Evolutionary conservation across 2,888 invertebrate species (phyloP).

Genomic region (Tridacna crocea): DNA sequence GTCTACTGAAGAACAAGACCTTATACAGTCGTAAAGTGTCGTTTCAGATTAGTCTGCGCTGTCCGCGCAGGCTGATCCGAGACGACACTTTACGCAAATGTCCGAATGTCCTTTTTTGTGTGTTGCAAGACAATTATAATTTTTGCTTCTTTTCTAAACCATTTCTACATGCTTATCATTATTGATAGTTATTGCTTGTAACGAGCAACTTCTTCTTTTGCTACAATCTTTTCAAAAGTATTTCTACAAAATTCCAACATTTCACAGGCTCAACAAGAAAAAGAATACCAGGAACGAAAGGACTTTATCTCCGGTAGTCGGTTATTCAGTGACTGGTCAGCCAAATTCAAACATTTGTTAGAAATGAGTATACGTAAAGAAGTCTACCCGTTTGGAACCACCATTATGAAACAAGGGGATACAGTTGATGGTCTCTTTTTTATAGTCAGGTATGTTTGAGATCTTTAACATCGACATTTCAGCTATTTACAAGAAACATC

Average conservation of each 20-base stretch:
- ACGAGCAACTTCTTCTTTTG: not conserved
- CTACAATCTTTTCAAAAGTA: not conserved
- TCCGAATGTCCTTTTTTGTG: too few species aligned
- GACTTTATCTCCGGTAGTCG: slow-evolving; percentile 74
- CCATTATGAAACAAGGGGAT: slow-evolving; percentile 78
- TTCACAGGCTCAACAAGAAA: slow-evolving; percentile 76
- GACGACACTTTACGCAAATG: too few species aligned
- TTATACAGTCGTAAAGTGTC: too few species aligned
- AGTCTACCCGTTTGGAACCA: slow-evolving; percentile 72
- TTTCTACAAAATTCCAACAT: not conserved
- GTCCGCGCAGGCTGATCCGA: too few species aligned
- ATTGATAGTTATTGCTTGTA: not conserved
- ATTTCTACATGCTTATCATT: too few species aligned
- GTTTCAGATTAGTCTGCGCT: too few species aligned
- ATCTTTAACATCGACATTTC: too few species aligned
- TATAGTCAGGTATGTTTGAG: slow-evolving; percentile 72
- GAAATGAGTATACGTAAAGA: slow-evolving; percentile 81
- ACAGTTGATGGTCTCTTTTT: slow-evolving; percentile 77
- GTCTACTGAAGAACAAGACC: too few species aligned
- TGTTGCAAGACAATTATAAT: too few species aligned
- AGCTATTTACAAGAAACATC: too few species aligned
- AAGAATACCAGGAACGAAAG: slow-evolving; percentile 75
- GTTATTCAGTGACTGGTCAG: slow-evolving; percentile 77
- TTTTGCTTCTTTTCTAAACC: too few species aligned
- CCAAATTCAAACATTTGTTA: slow-evolving; percentile 75